Evolutionary conservation across 2,888 invertebrate genomes (phyloP).

Genomic region (Heliconius aoede): DNA sequence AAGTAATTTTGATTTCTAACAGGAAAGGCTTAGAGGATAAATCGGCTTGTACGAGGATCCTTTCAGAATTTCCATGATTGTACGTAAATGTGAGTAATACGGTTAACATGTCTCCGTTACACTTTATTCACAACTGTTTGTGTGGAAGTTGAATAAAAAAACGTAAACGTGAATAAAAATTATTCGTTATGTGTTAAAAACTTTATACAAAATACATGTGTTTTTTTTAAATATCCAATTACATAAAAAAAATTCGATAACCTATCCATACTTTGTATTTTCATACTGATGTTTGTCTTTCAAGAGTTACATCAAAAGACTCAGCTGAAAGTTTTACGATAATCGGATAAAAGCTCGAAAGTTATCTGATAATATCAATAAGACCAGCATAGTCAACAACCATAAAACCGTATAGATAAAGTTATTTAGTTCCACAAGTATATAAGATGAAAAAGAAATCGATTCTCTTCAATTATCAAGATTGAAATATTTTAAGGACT

Average conservation of each 20-base stretch:
- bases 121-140: conserved; percentile 26
- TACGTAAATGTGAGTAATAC: conserved; percentile 33
- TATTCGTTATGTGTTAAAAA: background rate
- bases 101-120: conserved; percentile 37
- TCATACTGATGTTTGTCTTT: background rate
- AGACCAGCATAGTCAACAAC: background rate
- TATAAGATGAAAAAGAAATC: background rate
- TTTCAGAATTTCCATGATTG: conserved; percentile 32
- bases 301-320: conserved; percentile 20
- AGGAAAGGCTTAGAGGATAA: conserved; percentile 20
- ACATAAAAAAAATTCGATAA: background rate
- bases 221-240: background rate
- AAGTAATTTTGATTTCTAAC: conserved; percentile 32
- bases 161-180: background rate
- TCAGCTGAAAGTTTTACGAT: conserved; percentile 8
- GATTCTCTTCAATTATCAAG: background rate
- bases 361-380: background rate
- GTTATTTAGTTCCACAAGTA: background rate
- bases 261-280: background rate
- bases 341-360: background rate
- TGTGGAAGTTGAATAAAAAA: conserved; percentile 5
- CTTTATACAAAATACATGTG: background rate
- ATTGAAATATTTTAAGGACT: too few species aligned
- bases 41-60: conserved; percentile 23
- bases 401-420: background rate